phyloP scores from a whole-genome alignment of 2,888 invertebrate species.

The Onthophagus sagittarius region DNA sequence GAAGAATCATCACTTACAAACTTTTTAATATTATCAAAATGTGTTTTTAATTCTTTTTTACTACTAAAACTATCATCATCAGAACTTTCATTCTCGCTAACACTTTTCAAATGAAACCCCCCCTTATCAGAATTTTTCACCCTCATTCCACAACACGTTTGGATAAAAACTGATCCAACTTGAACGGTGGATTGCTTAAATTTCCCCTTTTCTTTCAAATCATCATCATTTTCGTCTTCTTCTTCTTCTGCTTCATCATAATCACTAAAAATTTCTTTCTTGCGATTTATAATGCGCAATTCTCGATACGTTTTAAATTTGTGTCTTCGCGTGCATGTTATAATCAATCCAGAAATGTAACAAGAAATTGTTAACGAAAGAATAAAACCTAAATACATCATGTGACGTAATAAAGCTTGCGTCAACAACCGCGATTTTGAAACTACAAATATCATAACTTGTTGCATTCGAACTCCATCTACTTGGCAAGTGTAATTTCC shows the following conservation, averaged over 20 bases:
- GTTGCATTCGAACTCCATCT: slow-evolving; percentile 56
- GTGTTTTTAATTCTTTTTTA: not conserved
- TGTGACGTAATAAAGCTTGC: slow-evolving; percentile 55
- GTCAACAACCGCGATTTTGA: slow-evolving; percentile 53
- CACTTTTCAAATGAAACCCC: not conserved
- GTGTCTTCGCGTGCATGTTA: slow-evolving; percentile 51
- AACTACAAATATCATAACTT: slow-evolving; percentile 51
- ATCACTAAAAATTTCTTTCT: slow-evolving; percentile 13
- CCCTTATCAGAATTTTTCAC: not conserved
- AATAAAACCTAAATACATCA: slow-evolving; percentile 57
- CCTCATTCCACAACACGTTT: slow-evolving; percentile 6
- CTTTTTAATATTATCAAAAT: not conserved
- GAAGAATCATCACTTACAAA: not conserved
- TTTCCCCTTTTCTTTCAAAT: not conserved
- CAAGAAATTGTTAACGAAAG: slow-evolving; percentile 54
- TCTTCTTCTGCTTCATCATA: slow-evolving; percentile 5
- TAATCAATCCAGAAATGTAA: slow-evolving; percentile 56
- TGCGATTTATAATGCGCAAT: slow-evolving; percentile 28
- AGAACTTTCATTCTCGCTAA: not conserved
- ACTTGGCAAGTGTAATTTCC: slow-evolving; percentile 69
- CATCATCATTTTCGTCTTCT: slow-evolving; percentile 12
- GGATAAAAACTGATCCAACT: slow-evolving; percentile 9
- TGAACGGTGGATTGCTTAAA: not conserved
- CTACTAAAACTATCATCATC: not conserved
- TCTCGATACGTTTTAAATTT: slow-evolving; percentile 45